Conservation (phyloP, 2,113 vertebrate species). For the Neolamprologus kungweensis region DNA sequence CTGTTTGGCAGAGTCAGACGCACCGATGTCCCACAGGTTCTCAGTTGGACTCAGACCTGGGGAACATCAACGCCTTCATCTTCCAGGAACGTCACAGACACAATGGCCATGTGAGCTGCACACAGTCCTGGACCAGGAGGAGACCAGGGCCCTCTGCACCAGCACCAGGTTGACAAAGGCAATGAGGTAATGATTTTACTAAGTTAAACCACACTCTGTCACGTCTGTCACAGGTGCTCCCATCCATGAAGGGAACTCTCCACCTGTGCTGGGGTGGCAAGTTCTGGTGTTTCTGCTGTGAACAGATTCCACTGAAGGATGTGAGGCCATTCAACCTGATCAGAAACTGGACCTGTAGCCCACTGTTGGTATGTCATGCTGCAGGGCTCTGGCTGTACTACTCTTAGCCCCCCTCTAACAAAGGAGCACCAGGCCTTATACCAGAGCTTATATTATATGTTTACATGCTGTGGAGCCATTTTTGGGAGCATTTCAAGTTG, state of each 20-base stretch:
- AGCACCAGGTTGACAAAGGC: background rate
- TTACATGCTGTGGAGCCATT: too few species aligned
- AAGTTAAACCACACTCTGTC: background rate
- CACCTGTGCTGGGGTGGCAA: background rate
- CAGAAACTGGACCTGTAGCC: background rate
- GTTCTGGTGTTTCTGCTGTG: background rate
- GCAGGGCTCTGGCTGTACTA: rapidly evolving
- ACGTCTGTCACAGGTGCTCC: background rate
- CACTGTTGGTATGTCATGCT: background rate
- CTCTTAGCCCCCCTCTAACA: background rate
- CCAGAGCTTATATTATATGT: too few species aligned
- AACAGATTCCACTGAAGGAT: background rate
- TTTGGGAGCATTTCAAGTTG: too few species aligned
- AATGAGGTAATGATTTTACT: rapidly evolving
- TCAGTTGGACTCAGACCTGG: background rate
- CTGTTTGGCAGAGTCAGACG: rapidly evolving
- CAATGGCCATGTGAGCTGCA: background rate
- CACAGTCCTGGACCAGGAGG: background rate
- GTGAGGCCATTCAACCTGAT: background rate
- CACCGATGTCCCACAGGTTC: background rate
- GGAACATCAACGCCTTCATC: background rate
- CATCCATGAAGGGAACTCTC: background rate
- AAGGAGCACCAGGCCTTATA: background rate
- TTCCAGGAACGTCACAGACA: background rate
- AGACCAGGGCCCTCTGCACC: background rate